Base-by-base conservation (phyloP, 1,140 invertebrate genomes). In the Cephus cinctus region DNA sequence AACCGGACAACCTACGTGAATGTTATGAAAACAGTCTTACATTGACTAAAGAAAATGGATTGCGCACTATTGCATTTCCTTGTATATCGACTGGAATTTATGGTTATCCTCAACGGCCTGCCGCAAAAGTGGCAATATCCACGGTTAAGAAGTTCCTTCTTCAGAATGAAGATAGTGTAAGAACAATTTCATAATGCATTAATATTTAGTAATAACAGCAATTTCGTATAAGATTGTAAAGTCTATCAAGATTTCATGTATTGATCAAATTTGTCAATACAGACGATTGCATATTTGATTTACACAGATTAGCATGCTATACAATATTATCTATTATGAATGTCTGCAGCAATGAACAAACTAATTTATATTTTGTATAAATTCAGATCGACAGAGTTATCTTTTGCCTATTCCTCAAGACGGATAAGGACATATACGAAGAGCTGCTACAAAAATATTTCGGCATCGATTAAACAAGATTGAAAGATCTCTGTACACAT, bases 21-120 rank as follows among this genome's bases (percentile, higher is more conserved):
- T 90, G 88, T 65, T 94, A 94, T 59, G 70, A 78, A 52, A 86
- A 81, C 19, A 83, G 81, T 67, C 68, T 94, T 1, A 65, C 80
- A 1, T 34, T 85, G 5, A 73, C 83, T 21, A 73, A 76, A 43
- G 73, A 83, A 47, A 79, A 90, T 56, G 71, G 83, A 2, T 48
- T 93, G 1, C 75, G 78, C 48, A 80, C 85, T 4, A 81, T 94
- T 19, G 87, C 90, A 25, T 92, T 94, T 69, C 90, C 90, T 14
- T 93, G 90, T 54, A 90, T 94, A 61, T 90, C 89, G 0, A 93
- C 91, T 40, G 90, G 90, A 9, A 81, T 92, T 47, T 93, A 92
- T 78, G 88, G 87, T 2, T 94, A 92, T 75, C 90, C 90, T 1
- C 86, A 86, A 74, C 78, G 81, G 53, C 66, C 82, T 25, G 91